Base-by-base conservation (phyloP, 37 sponge, comb jelly and placozoan genomes). In the Halisarca cf. caerulea region DNA sequence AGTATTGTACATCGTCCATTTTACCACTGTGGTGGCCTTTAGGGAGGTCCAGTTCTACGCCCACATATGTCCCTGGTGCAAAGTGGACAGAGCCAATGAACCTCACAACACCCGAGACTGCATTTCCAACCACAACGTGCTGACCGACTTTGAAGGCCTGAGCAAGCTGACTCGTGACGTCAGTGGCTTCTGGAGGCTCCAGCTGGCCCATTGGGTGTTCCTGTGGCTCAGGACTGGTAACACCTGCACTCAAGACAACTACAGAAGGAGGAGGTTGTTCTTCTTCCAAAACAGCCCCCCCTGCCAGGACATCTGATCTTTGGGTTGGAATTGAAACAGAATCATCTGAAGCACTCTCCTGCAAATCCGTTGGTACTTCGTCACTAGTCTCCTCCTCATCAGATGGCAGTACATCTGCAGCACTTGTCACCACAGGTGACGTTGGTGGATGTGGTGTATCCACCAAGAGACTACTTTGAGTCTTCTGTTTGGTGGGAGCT, bases 21-120 rank as follows among this genome's bases (percentile, higher is more conserved):
- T 86, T 87, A 4, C 92, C 92, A 38, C 88, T 81, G 66, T 92
- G 88, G 24, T 71, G 62, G 0, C 92, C 92, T 34, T 79, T 82
- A 0, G 82, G 53, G 4, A 44, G 59, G 58, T 82, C 86, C 15
- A 92, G 53, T 35, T 88, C 83, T 14, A 92, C 89, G 20, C 92
- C 92, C 58, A 92, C 51, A 85, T 85, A 92, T 17, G 85, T 51
- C 6, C 92, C 92, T 18, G 53, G 32, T 23, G 88, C 66, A 66
- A 92, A 92, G 24, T 85, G 82, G 35, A 88, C 88, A 23, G 39
- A 28, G 37, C 92, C 92, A 66, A 88, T 58, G 37, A 78, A 92
- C 25, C 80, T 47, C 28, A 92, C 83, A 8, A 78, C 80, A 0
- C 92, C 92, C 15, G 54, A 17, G 59, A 88, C 85, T 4, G 34